Evolutionary conservation across 2,113 vertebrate species (phyloP).

Genomic region (rabbit (Oryctolagus cuniculus)): DNA sequence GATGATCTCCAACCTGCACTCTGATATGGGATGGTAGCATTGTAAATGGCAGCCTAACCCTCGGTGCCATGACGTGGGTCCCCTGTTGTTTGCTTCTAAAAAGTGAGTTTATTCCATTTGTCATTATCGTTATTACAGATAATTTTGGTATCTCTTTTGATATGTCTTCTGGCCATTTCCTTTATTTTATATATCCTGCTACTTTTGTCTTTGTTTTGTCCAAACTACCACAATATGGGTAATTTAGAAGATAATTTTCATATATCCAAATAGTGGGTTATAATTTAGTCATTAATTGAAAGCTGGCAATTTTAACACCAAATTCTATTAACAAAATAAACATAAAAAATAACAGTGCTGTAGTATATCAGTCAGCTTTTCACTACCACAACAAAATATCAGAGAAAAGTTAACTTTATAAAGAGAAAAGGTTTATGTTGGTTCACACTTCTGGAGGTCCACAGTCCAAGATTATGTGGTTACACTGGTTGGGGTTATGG

Average conservation of each 20-base stretch:
- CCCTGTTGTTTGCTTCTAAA: no score
- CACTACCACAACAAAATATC: no score
- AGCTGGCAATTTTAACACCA: background rate
- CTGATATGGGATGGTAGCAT: no score
- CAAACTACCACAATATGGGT: background rate
- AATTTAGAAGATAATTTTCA: slow-evolving; percentile 33
- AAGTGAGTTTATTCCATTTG: background rate
- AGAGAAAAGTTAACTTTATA: no score
- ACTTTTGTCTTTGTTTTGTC: background rate
- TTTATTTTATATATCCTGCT: slow-evolving; percentile 12
- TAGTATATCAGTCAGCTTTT: no score
- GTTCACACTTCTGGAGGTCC: no score
- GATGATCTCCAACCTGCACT: no score
- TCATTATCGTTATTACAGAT: background rate
- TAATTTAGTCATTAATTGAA: slow-evolving; percentile 31
- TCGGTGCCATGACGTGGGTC: no score
- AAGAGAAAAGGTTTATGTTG: no score
- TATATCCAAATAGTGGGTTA: background rate
- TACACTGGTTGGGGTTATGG: no score
- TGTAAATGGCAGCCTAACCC: no score
- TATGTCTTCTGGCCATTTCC: slow-evolving; percentile 7
- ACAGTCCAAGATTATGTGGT: no score
- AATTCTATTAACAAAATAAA: background rate
- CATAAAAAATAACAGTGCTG: background rate
- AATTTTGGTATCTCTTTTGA: background rate